phyloP scores from a whole-genome alignment of 1,140 invertebrate species.

The Oryctes rhinoceros region DNA sequence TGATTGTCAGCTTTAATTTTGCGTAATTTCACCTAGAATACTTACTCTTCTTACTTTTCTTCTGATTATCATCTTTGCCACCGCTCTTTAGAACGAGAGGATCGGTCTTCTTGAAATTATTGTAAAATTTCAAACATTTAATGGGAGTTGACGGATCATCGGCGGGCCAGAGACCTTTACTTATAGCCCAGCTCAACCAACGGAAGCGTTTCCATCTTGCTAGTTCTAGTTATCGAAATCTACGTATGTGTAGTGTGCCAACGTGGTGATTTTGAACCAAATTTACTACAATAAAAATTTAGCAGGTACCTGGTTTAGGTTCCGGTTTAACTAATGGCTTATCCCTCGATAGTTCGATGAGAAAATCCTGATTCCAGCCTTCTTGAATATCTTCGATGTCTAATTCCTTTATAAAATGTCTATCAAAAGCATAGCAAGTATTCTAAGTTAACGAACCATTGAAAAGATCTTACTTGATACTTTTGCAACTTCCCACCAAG shows the following conservation, averaged over 20 bases:
- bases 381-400: neutral
- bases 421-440: neutral
- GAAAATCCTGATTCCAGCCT: slow-evolving; percentile 45
- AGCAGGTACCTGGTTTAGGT: slow-evolving; percentile 47
- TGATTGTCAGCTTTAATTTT: neutral
- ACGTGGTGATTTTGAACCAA: too few species aligned
- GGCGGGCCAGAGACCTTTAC: slow-evolving; percentile 52
- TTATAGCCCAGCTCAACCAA: slow-evolving; percentile 60
- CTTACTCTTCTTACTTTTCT: slow-evolving; percentile 37
- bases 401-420: slow-evolving; percentile 12
- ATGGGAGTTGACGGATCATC: slow-evolving; percentile 43
- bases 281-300: too few species aligned
- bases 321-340: slow-evolving; percentile 57
- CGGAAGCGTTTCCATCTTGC: slow-evolving; percentile 58
- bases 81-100: neutral
- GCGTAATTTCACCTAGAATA: neutral
- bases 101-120: slow-evolving; percentile 45
- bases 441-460: neutral
- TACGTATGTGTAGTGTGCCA: too few species aligned
- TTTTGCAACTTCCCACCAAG: slow-evolving; percentile 21
- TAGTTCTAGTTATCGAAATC: slow-evolving; percentile 27
- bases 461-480: neutral
- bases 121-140: slow-evolving; percentile 56
- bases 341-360: slow-evolving; percentile 56
- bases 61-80: slow-evolving; percentile 17